These are phyloP conservation scores for Hydropsyche tenuis DNA, from an alignment of 1,140 invertebrate genomes.

Conservation along the genomic window DNA sequence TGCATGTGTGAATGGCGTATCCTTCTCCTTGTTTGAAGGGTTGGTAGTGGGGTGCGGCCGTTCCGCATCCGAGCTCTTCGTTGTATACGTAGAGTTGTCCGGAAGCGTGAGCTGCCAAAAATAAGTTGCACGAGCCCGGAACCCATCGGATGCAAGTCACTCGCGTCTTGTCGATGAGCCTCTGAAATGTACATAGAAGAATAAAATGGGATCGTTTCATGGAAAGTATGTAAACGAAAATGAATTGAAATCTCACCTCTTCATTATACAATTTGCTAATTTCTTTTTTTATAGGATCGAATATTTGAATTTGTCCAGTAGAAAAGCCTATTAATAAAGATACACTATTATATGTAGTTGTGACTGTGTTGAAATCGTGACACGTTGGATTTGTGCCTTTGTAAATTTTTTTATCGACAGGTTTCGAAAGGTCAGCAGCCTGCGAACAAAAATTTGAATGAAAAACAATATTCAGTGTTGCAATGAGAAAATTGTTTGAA, in stretches of 20 bases:
- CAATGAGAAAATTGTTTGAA: no score
- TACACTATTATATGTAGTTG: conserved; percentile 81
- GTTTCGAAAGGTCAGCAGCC: conserved; percentile 94
- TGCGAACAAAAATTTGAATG: conserved; percentile 57
- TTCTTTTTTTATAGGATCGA: conserved; percentile 97
- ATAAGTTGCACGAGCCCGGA: conserved; percentile 90
- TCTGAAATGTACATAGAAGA: conserved; percentile 67
- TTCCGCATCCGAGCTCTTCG: conserved; percentile 90
- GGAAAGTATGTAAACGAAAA: conserved; percentile 3
- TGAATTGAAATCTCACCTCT: conserved; percentile 74
- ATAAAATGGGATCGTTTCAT: neutral
- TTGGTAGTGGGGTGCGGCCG: conserved; percentile 87
- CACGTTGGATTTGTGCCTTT: conserved; percentile 99
- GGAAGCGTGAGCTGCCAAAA: conserved; percentile 92
- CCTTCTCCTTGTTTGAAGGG: conserved; percentile 95
- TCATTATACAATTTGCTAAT: conserved; percentile 97
- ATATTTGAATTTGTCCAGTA: conserved; percentile 95
- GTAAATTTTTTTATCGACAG: conserved; percentile 96
- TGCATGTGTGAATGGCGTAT: conserved; percentile 93
- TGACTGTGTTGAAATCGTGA: conserved; percentile 95
- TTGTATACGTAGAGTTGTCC: conserved; percentile 99
- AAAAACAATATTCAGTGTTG: conserved; percentile 23
- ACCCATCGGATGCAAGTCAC: conserved; percentile 99
- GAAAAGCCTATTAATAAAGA: conserved; percentile 94
- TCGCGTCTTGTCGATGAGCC: conserved; percentile 96